Evolutionary conservation across 2,797 vertebrate genomes (phyloP).

Genomic region (Girardinus metallicus): DNA sequence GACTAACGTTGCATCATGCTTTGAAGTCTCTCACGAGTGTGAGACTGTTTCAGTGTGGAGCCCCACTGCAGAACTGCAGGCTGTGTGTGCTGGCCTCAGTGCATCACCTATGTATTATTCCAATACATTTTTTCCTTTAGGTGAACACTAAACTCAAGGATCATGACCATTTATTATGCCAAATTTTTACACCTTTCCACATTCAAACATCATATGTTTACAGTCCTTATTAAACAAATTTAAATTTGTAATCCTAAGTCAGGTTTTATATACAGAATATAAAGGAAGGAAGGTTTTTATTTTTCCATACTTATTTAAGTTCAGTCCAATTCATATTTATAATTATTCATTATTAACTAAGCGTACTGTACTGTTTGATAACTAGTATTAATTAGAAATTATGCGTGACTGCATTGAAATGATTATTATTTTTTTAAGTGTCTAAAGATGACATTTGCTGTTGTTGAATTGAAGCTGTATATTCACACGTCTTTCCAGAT

Average conservation of each 20-base stretch:
- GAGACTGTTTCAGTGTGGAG: constrained; percentile 38
- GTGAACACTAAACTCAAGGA: constrained; percentile 25
- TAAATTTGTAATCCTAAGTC: not conserved
- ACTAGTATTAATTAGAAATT: too few relatives aligned
- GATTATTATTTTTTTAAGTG: too few relatives aligned
- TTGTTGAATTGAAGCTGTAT: too few relatives aligned
- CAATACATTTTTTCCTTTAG: constrained; percentile 37
- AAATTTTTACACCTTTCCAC: not conserved
- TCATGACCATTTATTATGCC: not conserved
- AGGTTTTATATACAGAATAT: not conserved
- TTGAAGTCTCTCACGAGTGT: constrained; percentile 49
- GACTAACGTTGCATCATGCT: constrained; percentile 59
- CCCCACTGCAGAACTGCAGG: constrained; percentile 22
- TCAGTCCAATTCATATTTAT: not conserved
- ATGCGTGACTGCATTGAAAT: too few relatives aligned
- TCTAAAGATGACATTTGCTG: too few relatives aligned
- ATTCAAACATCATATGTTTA: not conserved
- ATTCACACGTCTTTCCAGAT: not conserved
- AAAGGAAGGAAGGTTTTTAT: not conserved
- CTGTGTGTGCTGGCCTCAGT: constrained; percentile 43
- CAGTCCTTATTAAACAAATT: not conserved
- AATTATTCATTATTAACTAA: too few relatives aligned
- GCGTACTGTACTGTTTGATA: too few relatives aligned
- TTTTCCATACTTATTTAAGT: not conserved
- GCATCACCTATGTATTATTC: constrained; percentile 24